A percentile compares a stretch with the other conserved stretches of the same genome.
These are phyloP conservation scores for Aegotheles bennettii DNA, from an alignment of 2,113 vertebrate genomes.

Conservation along the genomic window DNA sequence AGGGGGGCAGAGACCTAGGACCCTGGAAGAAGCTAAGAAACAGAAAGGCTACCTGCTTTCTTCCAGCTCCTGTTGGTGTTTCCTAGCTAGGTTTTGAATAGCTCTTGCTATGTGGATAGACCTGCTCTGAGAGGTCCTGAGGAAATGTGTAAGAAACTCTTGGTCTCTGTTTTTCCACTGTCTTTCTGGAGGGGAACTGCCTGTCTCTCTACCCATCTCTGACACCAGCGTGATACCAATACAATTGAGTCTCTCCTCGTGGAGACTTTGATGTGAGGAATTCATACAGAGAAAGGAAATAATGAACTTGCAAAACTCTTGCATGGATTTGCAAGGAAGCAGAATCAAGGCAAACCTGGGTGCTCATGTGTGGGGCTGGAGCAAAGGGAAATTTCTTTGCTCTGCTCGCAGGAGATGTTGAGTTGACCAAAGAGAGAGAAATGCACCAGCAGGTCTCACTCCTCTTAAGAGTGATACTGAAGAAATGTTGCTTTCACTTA, in stretches of 20 bases:
- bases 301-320: background rate
- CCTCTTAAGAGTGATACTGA: background rate
- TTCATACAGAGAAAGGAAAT: background rate
- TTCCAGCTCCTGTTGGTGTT: background rate
- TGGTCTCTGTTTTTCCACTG: background rate
- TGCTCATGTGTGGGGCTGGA: background rate
- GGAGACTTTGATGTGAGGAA: background rate
- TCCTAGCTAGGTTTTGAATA: background rate
- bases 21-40: background rate
- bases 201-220: background rate
- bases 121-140: background rate
- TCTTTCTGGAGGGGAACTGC: background rate
- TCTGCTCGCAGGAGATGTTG: background rate
- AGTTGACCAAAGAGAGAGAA: background rate
- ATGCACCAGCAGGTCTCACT: background rate
- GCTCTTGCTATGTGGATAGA: background rate
- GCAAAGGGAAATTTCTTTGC: background rate
- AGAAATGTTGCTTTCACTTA: background rate
- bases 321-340: background rate
- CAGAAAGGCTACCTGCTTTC: background rate
- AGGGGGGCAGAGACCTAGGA: background rate
- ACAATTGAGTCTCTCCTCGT: background rate
- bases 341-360: background rate
- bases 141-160: background rate
- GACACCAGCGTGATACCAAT: fast-evolving